phyloP scores from a whole-genome alignment of 2,113 vertebrate species.

The Myotis yumanensis region DNA sequence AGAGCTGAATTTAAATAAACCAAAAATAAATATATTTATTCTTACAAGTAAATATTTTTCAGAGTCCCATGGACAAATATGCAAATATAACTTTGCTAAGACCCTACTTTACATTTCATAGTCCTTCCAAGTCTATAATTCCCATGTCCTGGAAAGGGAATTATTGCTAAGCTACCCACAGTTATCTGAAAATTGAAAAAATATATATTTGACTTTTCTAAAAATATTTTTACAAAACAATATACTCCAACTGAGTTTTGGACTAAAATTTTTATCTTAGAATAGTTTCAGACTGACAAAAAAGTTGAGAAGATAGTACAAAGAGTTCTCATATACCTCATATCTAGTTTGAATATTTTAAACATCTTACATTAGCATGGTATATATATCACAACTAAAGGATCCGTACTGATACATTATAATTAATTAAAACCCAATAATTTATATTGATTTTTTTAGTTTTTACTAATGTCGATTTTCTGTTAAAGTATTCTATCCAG shows the following conservation, averaged over 20 bases:
- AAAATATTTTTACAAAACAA: not conserved
- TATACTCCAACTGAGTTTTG: not conserved
- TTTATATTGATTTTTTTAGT: not conserved
- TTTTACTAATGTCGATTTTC: not conserved
- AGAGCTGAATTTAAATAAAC: not conserved
- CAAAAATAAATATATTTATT: slow-evolving; percentile 7
- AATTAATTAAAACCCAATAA: not conserved
- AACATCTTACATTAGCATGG: not conserved
- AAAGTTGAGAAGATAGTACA: not conserved
- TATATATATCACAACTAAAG: not conserved
- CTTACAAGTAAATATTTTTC: slow-evolving; percentile 29
- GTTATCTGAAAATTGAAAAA: not conserved
- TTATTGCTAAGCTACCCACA: not conserved
- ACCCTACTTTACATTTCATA: not conserved
- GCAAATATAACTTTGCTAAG: slow-evolving; percentile 28
- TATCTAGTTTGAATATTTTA: not conserved
- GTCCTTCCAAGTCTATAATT: not conserved
- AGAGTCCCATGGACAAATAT: not conserved
- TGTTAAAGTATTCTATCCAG: not conserved
- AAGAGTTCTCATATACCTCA: not conserved
- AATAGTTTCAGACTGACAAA: slow-evolving; percentile 18
- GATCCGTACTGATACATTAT: not conserved
- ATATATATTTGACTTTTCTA: not conserved
- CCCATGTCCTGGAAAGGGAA: not conserved
- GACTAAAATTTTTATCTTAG: not conserved